Base-by-base conservation (phyloP, 1,140 invertebrate genomes). In the Drosophila willistoni region DNA sequence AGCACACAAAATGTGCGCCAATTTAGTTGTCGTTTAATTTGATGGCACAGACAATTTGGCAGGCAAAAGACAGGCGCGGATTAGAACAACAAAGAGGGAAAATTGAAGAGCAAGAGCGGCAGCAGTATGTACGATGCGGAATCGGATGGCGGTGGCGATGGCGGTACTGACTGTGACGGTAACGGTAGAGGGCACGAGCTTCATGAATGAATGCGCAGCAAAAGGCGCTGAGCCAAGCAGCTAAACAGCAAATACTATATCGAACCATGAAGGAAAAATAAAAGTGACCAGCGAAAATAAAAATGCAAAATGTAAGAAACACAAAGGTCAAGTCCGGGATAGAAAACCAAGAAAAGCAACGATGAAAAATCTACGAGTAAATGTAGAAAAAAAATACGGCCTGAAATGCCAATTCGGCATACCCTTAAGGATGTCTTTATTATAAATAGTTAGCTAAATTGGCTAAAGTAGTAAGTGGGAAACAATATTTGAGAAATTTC, bases 1-100 rank as follows among this genome's bases (percentile, higher is more conserved):
- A 79, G 80, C 81, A 70, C 81, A 70, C 66, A 66, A 83, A 83
- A 79, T 83, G 76, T 84, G 66, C 81, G 66, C 81, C 80, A 83
- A 83, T 83, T 83, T 83, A 79, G 81, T 84, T 84, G 81, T 79
- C 81, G 68, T 83, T 84, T 83, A 79, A 84, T 83, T 83, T 83
- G 72, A 83, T 83, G 72, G 81, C 73, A 74, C 74, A 65, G 65
- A 73, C 76, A 81, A 79, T 75, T 78, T 82, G 71, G 80, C 79
- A 81, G 73, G 69, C 69, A 76, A 81, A 81, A 69, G 73, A 73
- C 73, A 76, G 42, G 51, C 14, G 39, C 61, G 72, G 73, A 75
- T 75, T 75, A 75, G 44, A 51, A 12, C 9, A 51, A 7, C 44
- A 47, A 7, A 22, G 44, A 22, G 44, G 44, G 17, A 10, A 19